Evolutionary conservation across 2,888 invertebrate species (phyloP).

Genomic region (Agrotis segetum): DNA sequence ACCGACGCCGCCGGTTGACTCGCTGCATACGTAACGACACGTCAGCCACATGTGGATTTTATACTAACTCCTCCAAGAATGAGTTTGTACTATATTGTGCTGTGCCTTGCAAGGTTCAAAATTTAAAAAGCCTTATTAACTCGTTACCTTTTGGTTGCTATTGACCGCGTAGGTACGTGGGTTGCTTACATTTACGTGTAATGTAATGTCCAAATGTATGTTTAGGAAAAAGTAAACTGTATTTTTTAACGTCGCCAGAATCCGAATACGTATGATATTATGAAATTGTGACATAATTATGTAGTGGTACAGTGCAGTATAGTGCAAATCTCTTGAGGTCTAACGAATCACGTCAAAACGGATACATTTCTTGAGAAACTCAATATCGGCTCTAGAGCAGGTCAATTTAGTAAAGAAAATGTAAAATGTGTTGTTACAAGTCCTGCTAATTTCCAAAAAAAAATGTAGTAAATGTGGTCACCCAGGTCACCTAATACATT

Average conservation of each 20-base stretch:
- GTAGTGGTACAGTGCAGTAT: neutral
- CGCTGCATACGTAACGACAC: slow-evolving; percentile 67
- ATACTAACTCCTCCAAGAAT: slow-evolving; percentile 52
- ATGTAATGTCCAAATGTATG: neutral
- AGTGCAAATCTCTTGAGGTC: neutral
- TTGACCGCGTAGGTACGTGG: too few species aligned
- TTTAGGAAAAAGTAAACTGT: neutral
- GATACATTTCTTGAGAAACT: neutral
- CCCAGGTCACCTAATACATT: slow-evolving; percentile 32
- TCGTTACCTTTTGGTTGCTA: neutral
- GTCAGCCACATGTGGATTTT: slow-evolving; percentile 54
- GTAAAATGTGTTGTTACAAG: neutral
- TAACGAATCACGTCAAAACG: neutral
- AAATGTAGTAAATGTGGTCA: slow-evolving; percentile 22
- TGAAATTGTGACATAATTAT: neutral
- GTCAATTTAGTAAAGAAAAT: neutral
- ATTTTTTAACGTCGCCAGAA: neutral
- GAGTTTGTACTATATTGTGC: slow-evolving; percentile 26
- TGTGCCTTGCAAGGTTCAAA: neutral
- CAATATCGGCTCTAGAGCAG: neutral
- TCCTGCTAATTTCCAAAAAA: neutral
- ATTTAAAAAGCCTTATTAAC: neutral
- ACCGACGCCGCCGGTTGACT: slow-evolving; percentile 52
- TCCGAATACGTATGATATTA: neutral
- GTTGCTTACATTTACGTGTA: too few species aligned